Base-by-base conservation (phyloP, 64 coral and sea anemone genomes). In the Stylophora pistillata region DNA sequence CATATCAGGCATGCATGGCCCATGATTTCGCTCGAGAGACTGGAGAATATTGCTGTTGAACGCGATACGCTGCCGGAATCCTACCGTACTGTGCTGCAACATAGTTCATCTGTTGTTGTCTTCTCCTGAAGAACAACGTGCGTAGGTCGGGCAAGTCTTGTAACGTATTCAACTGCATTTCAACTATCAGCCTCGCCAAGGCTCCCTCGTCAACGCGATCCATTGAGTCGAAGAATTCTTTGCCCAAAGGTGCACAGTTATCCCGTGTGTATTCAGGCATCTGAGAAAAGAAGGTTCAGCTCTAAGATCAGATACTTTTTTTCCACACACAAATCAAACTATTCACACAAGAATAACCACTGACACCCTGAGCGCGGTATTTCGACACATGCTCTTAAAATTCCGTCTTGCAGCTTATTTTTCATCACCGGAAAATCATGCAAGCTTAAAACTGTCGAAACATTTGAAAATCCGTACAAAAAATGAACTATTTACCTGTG, bases 221-320 rank as follows among this genome's bases (percentile, higher is more conserved):
- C 47, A 92, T 72, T 30, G 81, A 86, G 53, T 92, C 90, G 78
- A 92, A 92, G 53, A 92, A 92, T 62, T 92, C 90, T 72, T 92
- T 74, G 11, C 82, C 85, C 31, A 92, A 61, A 9, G 90, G 90
- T 21, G 90, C 81, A 32, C 54, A 74, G 9, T 18, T 52, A 14
- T 92, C 90, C 60, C 76, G 74, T 23, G 71, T 83, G 58, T 77
- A 86, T 78, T 92, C 90, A 78, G 90, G 90, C 90, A 92, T 92
- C 90, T 92, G 28, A 61, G 72, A 74, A 56, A 60, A 53, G 70
- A 59, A 84, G 25, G 25, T 11, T 11, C 23, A 7, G 26, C 12
- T 11, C n/a, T 25, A 21, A 25, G 26, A 26, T 25, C 23, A 11
- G 23, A 25, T n/a, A n/a, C 23, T 25, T 1, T 26, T 3, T 68